Evolutionary conservation across 2,888 invertebrate genomes (phyloP), one percentile per base, ranked within the genome.

Genomic region (Rotaria socialis): DNA sequence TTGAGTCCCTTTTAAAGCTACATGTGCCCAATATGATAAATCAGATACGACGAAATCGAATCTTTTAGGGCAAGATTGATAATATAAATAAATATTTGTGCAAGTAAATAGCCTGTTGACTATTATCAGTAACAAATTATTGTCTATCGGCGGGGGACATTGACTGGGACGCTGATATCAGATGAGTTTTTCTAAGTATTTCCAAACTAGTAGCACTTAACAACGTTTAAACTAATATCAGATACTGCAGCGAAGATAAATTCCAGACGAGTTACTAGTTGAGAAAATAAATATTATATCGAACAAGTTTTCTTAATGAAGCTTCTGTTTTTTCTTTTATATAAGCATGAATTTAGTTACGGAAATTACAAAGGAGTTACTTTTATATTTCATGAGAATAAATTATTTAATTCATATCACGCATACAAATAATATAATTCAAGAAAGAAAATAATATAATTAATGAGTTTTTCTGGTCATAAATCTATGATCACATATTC

Each of bases 11-110:
- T 27, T 67, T 2, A 35, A 67, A 41, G 35, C 4, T 55, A 35
- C 67, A 67, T 16, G 35, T 41, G 19, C 35, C 19, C 7, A 35
- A 27, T 16, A 27, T 41, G 67, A 35, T 67, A 35, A 41, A 67
- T 67, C 16, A 16, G 35, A 35, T 19, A 67, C 16, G 19, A 19
- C 16, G 67, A 67, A 35, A 67, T 67, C 35, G 67, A 67, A 35
- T 67, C 67, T 67, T 41, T 67, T 19, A 27, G 67, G 35, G 35
- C 19, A 35, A 67, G 67, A 67, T 67, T 19, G 67, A 35, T 67
- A 67, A 67, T 67, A 67, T 67, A 41, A 67, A 67, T 67, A 67
- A 67, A 67, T 67, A 67, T 67, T 67, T 67, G 4, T 35, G 19
- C 55, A 22, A 55, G 35, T 35, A 67, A 67, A 67, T 67, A 67